Percentiles rank a stretch among this genome's conserved stretches.
phyloP scores from a whole-genome alignment of 2,797 vertebrate genomes.

The Potorous gilbertii region DNA sequence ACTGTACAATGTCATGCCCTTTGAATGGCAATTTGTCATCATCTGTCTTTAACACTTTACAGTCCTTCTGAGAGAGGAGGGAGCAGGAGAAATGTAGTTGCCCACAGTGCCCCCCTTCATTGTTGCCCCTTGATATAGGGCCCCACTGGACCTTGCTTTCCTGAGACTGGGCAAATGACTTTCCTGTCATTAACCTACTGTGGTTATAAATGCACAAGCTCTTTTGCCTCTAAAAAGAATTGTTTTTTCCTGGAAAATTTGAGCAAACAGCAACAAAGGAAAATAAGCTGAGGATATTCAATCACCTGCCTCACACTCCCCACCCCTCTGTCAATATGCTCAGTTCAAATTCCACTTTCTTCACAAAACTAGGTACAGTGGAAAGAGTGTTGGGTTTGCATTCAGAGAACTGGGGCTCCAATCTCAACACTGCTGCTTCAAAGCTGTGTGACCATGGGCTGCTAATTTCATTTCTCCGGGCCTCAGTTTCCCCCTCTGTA shows the following conservation, averaged over 20 bases:
- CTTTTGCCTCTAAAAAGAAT: rapidly evolving
- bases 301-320: background rate
- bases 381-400: background rate
- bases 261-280: rapidly evolving
- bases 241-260: background rate
- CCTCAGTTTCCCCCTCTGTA: background rate
- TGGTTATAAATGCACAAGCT: rapidly evolving
- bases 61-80: background rate
- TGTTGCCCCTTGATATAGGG: background rate
- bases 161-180: background rate
- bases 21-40: background rate
- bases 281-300: background rate
- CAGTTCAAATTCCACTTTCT: background rate
- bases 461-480: background rate
- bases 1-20: background rate
- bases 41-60: background rate
- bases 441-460: background rate
- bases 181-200: background rate
- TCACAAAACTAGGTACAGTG: background rate
- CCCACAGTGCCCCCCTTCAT: too few relatives aligned
- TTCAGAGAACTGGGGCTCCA: background rate
- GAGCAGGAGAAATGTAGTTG: background rate
- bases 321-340: background rate
- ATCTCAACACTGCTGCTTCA: background rate
- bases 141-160: rapidly evolving